Base-by-base conservation (phyloP, 2,113 vertebrate genomes). In the Hippocampus guttulatus region DNA sequence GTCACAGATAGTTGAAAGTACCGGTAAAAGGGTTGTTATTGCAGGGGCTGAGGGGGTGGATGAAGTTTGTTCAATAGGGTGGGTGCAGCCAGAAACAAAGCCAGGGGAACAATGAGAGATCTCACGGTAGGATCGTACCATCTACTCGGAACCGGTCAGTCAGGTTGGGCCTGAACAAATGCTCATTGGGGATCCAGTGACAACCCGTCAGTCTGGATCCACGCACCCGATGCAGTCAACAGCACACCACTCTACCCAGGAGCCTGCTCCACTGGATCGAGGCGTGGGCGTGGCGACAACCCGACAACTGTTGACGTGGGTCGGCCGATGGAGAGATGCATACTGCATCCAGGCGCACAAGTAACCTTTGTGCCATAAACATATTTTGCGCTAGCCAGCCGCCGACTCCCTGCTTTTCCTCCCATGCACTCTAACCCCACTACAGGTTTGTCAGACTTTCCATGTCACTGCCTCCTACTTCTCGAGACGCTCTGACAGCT, bases 141-240 rank as follows among this genome's bases (percentile, higher is more conserved):
- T 77, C 77, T 69, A 74, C 82, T 79, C 79, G 64, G 60, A 90
- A 92, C 92, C 88, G 83, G 92, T 92, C 73, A 3, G 64, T 87
- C 92, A 87, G 88, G 92, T 93, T 92, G 76, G 81, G 82, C 91
- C 83, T 90, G 92, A 88, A 85, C 75, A 38, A 12, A 71, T 45
- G 68, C 83, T 70, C 84, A 79, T 85, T 78, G 87, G 80, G 79
- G 75, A 81, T 80, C 84, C 73, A 81, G 75, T 85, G 84, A 87
- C 82, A 81, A 80, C 79, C 38, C 63, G 81, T 84, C 84, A 54
- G 79, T 84, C 72, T 68, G 78, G 69, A 88, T 78, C 75, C 69
- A 77, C 69, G 80, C 81, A 83, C 68, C 80, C 14, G 38, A 54
- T 47, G 30, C 81, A 87, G 64, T 79, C 73, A 83, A 74, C 23